Percentiles rank a stretch among this genome's conserved stretches.
These are phyloP conservation scores for Cephus runcator DNA, from an alignment of 2,888 invertebrate genomes.

Conservation along the genomic window DNA sequence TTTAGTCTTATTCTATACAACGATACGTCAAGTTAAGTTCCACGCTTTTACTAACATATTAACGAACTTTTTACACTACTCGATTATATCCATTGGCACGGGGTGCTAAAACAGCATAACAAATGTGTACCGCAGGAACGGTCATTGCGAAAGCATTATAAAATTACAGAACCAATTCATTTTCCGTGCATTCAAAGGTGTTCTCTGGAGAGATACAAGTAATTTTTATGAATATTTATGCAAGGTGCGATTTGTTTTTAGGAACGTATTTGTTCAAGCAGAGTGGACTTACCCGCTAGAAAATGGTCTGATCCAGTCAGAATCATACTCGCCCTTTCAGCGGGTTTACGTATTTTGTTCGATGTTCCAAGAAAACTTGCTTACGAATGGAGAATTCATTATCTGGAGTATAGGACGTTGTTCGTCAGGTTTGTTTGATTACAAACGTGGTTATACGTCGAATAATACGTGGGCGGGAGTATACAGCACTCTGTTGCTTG, in stretches of 20 bases:
- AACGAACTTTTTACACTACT: background rate
- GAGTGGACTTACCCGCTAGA: constrained; percentile 65
- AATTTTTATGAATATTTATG: background rate
- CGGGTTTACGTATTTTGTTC: constrained; percentile 38
- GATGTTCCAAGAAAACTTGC: constrained; percentile 37
- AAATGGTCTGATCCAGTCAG: constrained; percentile 65
- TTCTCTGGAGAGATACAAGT: background rate
- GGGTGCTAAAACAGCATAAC: background rate
- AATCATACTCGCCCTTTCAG: constrained; percentile 59
- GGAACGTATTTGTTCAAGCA: constrained; percentile 6
- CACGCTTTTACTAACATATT: background rate
- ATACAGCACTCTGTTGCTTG: constrained; percentile 61
- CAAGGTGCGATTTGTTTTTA: background rate
- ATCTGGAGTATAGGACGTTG: constrained; percentile 37
- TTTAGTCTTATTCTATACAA: background rate
- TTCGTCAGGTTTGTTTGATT: constrained; percentile 43
- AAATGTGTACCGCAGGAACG: background rate
- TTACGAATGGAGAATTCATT: constrained; percentile 49
- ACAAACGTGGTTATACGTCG: constrained; percentile 56
- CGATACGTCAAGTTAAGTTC: background rate
- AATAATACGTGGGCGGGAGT: constrained; percentile 62
- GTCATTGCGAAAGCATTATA: background rate
- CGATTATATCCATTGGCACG: background rate
- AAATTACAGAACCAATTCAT: background rate
- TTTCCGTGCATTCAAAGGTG: background rate